phyloP scores from a whole-genome alignment of 2,113 vertebrate species.

The Osmerus eperlanus region DNA sequence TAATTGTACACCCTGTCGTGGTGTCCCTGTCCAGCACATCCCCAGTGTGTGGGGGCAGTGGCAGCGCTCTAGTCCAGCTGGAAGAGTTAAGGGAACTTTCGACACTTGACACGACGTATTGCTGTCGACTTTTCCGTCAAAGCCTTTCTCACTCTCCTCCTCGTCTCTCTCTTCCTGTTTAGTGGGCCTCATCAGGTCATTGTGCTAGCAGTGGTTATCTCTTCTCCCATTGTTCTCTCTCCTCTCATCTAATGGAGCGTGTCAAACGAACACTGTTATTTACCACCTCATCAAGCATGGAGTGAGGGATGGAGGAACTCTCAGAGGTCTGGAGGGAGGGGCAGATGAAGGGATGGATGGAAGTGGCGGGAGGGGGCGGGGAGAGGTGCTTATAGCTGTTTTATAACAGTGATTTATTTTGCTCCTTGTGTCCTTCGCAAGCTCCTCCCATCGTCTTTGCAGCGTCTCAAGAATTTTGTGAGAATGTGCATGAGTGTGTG shows the following conservation, averaged over 20 bases:
- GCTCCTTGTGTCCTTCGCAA: no score
- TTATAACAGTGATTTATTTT: no score
- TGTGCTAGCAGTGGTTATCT: background rate
- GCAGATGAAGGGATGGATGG: background rate
- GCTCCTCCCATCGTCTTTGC: no score
- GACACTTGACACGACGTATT: no score
- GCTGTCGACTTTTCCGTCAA: no score
- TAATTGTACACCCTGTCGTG: background rate
- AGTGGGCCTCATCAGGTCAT: slow-evolving; percentile 3
- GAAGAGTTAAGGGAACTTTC: background rate
- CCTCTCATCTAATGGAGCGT: slow-evolving; percentile 33
- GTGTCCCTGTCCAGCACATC: background rate
- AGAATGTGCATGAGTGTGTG: no score
- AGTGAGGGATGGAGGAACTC: background rate
- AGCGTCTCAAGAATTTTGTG: no score
- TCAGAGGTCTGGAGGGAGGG: background rate
- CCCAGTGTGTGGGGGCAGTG: background rate
- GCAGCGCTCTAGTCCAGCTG: no score
- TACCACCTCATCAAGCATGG: slow-evolving; percentile 13
- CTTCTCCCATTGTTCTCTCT: slow-evolving; percentile 9
- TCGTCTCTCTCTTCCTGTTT: background rate
- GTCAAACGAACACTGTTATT: slow-evolving; percentile 32
- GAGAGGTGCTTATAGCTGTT: no score
- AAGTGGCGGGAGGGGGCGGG: background rate
- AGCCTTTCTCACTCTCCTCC: no score